Percentiles rank a stretch among this genome's conserved stretches.
These are phyloP conservation scores for Corynorhinus townsendii DNA, from an alignment of 2,113 vertebrate genomes.

Conservation along the genomic window DNA sequence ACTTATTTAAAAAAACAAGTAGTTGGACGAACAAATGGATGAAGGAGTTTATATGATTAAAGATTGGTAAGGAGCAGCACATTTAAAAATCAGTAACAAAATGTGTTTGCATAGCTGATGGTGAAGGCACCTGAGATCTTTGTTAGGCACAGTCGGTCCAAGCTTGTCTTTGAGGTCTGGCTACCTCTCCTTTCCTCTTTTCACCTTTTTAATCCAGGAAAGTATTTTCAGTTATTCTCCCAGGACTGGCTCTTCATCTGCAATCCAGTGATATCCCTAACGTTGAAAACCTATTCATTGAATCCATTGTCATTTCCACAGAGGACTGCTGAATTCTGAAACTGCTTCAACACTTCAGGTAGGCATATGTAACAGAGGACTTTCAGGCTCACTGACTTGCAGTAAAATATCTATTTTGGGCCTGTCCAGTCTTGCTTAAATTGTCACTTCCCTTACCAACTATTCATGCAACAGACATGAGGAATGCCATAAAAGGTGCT, in stretches of 20 bases:
- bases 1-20: not conserved
- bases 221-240: not conserved
- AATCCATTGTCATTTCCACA: not conserved
- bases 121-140: not conserved
- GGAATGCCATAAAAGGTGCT: not conserved
- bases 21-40: not conserved
- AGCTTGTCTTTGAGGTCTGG: not conserved
- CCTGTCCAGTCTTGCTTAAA: not conserved
- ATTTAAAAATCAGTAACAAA: not conserved
- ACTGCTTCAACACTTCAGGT: not conserved
- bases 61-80: not conserved
- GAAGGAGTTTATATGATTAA: not conserved
- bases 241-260: not conserved
- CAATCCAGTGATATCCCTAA: not conserved
- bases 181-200: not conserved
- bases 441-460: not conserved
- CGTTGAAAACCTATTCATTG: not conserved
- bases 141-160: not conserved
- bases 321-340: not conserved
- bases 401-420: not conserved
- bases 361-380: not conserved
- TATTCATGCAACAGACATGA: not conserved
- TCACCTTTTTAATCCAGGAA: not conserved
- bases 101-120: not conserved
- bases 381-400: not conserved